phyloP scores from a whole-genome alignment of 2,888 invertebrate genomes.

The Xylota segnis region DNA sequence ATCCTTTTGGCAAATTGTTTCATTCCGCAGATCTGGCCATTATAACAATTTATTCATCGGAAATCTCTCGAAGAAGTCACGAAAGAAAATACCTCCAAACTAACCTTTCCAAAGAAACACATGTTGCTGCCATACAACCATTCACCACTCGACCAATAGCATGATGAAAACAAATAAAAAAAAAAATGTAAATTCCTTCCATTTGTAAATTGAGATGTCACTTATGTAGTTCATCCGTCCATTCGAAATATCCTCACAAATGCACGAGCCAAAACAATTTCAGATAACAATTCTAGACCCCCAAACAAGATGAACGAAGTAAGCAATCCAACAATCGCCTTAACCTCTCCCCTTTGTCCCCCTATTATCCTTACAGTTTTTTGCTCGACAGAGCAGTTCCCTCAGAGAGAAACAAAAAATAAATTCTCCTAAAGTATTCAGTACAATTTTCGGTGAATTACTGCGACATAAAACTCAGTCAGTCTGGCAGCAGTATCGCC shows the following conservation, averaged over 20 bases:
- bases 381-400: background rate
- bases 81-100: no score
- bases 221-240: slow-evolving; percentile 10
- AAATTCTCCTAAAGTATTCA: slow-evolving; percentile 15
- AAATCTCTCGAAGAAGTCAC: no score
- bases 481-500: slow-evolving; percentile 43
- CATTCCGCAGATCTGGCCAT: no score
- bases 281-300: slow-evolving; percentile 43
- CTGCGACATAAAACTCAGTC: slow-evolving; percentile 55
- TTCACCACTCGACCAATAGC: background rate
- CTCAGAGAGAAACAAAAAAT: slow-evolving; percentile 6
- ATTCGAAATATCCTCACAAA: background rate
- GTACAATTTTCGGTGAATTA: slow-evolving; percentile 37
- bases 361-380: background rate
- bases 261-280: slow-evolving; percentile 53
- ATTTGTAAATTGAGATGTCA: slow-evolving; percentile 50
- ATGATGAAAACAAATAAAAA: background rate
- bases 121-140: no score
- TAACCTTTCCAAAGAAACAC: no score
- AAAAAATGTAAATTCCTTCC: slow-evolving; percentile 21
- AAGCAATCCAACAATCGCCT: slow-evolving; percentile 36
- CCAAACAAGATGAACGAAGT: slow-evolving; percentile 48
- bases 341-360: background rate
- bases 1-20: no score
- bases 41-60: no score